Evolutionary conservation across 64 coral and sea anemone species (phyloP), one percentile per base, ranked within the genome.

Genomic region (Cladopsammia gracilis): DNA sequence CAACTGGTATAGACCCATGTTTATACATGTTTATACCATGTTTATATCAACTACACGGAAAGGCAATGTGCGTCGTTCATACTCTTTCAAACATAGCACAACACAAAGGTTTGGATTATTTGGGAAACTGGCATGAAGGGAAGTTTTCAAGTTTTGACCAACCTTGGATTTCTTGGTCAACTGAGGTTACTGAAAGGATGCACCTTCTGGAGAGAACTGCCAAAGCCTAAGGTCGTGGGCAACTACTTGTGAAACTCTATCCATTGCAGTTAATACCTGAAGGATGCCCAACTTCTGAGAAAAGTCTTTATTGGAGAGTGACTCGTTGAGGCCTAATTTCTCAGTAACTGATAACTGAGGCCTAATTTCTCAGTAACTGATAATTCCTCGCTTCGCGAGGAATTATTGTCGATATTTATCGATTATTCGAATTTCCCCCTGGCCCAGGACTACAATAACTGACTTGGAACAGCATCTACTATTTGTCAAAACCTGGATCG

Each of bases 121-220:
- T 3, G 78, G 89, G 47, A 83, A 92, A 83, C 77, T 92, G 18
- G 67, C 77, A 76, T 83, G 89, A 70, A 92, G n/a, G n/a, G n/a
- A n/a, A n/a, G n/a, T n/a, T n/a, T n/a, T n/a, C n/a, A n/a, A n/a
- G n/a, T n/a, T n/a, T n/a, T n/a, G n/a, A n/a, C n/a, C n/a, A n/a
- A n/a, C n/a, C n/a, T n/a, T 82, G 34, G 89, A 91, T 9, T 53
- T 53, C 71, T 91, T 91, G 4, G 77, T 91, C 45, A 90, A 66
- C 15, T 79, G 25, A 0, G 88, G 61, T 10, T 79, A 44, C 26
- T 90, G 57, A 52, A 80, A 91, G 3, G 62, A 60, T 3, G 82
- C 89, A 1, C 64, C 89, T 72, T 91, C 89, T n/a, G 88, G 88
- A 16, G 19, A 54, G 22, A 43, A 81, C 6, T 20, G 9, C 20